Evolutionary conservation across 2,113 vertebrate species (phyloP), one percentile per base, ranked within the genome.

Genomic region (Romanogobio albipinnatus): DNA sequence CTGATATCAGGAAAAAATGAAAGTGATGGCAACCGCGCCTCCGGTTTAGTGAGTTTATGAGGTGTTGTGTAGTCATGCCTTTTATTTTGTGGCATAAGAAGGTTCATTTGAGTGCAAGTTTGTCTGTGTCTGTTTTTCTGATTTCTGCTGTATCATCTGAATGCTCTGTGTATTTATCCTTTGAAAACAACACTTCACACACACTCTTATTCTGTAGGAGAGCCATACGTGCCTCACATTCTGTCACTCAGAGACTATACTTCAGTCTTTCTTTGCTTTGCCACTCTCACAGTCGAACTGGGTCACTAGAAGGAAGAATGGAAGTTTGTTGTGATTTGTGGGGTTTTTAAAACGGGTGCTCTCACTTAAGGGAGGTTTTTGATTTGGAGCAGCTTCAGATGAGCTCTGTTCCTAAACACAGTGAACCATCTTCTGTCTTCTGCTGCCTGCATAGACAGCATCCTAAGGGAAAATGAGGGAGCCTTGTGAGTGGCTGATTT

Each of bases 241-340:
- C 70, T 74, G n/a, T 36, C 74, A 56, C 15, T 76, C 17, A 53
- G 13, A 53, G 24, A 19, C 74, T 76, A 19, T 11, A 19, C 74
- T 76, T 76, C 74, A 36, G 47, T 76, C 49, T 76, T 56, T 33
- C 49, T 76, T 26, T 76, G 47, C 74, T 76, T 39, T 53, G 49
- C 49, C 24, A 13, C 74, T 53, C 71, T 74, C 71, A 74, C 71
- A 70, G 66, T 36, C 66, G 4, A 70, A 33, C 66, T 19, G 64
- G 64, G 64, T 68, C 66, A 22, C 7, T 11, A 1, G 14, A 39
- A 39, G 39, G 33, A 68, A 8, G 64, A 19, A 33, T 68, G 7
- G 1, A 19, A 1, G 15, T 68, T 68, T 9, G 29, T 17, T 68
- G 66, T 9, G 29, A 17, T 36, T 17, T 66, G 62, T 64, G 62